Evolutionary conservation across 2,113 vertebrate genomes (phyloP).

Genomic region (Aspiorhynchus laticeps): DNA sequence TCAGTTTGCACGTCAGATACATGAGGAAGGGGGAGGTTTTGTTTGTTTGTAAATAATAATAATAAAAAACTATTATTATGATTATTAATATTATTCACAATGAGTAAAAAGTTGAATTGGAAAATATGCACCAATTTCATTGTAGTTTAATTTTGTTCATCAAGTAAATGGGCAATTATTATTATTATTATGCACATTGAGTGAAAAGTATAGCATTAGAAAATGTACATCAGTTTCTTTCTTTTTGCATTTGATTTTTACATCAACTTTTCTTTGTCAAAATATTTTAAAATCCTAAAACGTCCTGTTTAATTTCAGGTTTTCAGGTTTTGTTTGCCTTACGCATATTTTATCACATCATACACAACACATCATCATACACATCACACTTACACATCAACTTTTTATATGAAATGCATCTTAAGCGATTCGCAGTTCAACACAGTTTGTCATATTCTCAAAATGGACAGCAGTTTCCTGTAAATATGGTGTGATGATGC

Average conservation of each 20-base stretch:
- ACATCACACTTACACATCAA: neutral
- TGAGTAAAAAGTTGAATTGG: no score
- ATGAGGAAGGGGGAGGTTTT: no score
- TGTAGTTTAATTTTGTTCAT: no score
- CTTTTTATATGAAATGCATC: no score
- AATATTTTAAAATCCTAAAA: neutral
- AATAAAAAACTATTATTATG: no score
- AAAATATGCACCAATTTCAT: no score
- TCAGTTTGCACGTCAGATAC: no score
- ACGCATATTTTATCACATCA: neutral
- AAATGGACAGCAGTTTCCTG: constrained; percentile 1
- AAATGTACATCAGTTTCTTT: neutral
- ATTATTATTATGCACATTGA: neutral
- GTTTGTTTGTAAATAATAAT: no score
- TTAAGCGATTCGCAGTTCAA: neutral
- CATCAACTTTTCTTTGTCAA: neutral
- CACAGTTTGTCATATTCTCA: neutral
- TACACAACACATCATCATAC: no score
- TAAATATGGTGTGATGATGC: constrained; percentile 2
- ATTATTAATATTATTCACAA: no score
- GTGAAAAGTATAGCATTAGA: neutral
- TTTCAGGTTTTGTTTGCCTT: neutral
- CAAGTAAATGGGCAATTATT: no score
- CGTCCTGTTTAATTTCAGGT: neutral
- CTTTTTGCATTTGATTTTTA: neutral